Conservation (phyloP, 2,797 vertebrate genomes). For the Heterohyrax brucei region DNA sequence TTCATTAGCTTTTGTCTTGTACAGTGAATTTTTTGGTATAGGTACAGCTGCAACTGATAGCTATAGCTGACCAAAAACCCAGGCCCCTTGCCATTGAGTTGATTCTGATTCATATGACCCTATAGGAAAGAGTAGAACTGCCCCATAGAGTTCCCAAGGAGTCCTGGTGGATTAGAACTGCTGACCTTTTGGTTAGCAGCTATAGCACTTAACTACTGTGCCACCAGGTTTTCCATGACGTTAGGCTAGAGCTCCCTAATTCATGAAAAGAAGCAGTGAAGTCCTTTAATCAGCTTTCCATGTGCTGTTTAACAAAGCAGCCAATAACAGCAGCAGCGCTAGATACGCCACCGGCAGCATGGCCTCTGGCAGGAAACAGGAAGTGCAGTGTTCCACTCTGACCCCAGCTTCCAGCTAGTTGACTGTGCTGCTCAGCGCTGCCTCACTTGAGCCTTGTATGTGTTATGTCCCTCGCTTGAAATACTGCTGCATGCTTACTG, state of each 20-base stretch:
- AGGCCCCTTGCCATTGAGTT: too few species aligned
- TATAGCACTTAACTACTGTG: too few species aligned
- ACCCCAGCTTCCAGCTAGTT: background rate
- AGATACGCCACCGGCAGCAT: background rate
- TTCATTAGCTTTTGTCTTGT: slow-evolving; percentile 13
- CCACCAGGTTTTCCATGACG: too few species aligned
- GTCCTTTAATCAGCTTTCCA: background rate
- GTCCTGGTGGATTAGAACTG: too few species aligned
- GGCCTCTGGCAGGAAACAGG: background rate
- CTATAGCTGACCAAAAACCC: too few species aligned
- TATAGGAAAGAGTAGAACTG: too few species aligned
- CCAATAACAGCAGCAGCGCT: background rate
- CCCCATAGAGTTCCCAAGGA: too few species aligned
- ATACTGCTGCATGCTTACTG: too few species aligned
- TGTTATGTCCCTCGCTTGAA: background rate
- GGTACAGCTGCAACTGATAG: background rate
- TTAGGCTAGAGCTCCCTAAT: background rate
- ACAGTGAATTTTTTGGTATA: slow-evolving; percentile 7
- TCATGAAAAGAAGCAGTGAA: slow-evolving; percentile 45
- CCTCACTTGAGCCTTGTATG: background rate
- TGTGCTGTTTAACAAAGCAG: background rate
- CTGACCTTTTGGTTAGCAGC: too few species aligned
- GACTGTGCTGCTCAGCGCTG: background rate
- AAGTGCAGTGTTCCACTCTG: background rate
- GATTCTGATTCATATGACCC: too few species aligned